Evolutionary conservation across 2,113 vertebrate species (phyloP).

Genomic region (Ranitomeya imitator): DNA sequence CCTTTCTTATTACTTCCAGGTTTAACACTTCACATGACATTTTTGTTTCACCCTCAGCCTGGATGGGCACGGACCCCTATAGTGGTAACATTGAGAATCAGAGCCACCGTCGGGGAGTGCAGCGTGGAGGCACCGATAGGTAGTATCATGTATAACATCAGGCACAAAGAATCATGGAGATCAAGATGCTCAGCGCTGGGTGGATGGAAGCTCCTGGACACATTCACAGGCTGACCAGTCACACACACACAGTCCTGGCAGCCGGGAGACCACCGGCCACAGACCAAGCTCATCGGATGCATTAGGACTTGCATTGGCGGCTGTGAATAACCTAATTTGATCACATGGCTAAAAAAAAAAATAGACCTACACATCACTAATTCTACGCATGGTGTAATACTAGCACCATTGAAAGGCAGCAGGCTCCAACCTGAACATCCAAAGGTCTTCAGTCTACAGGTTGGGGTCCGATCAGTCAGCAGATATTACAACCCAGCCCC

Average conservation of each 20-base stretch:
- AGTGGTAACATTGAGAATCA: background rate
- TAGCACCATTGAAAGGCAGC: background rate
- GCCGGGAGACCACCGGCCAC: too few species aligned
- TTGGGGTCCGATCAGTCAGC: too few species aligned
- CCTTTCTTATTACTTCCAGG: background rate
- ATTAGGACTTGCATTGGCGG: background rate
- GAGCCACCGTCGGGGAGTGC: background rate
- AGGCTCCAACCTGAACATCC: too few species aligned
- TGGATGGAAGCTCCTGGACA: constrained; percentile 19
- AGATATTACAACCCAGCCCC: background rate
- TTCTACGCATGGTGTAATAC: too few species aligned
- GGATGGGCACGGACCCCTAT: background rate
- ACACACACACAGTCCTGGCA: background rate
- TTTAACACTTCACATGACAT: background rate
- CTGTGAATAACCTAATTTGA: background rate
- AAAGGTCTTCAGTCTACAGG: too few species aligned
- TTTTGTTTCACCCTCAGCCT: background rate
- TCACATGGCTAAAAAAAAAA: background rate
- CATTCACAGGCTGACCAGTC: background rate
- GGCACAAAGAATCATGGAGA: background rate
- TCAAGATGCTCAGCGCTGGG: constrained; percentile 43
- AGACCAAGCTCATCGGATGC: background rate
- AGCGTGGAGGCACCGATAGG: constrained; percentile 3
- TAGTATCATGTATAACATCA: background rate
- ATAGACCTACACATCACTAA: too few species aligned